Conservation (phyloP, 2,888 invertebrate genomes). For the Zaprionus lineosus region DNA sequence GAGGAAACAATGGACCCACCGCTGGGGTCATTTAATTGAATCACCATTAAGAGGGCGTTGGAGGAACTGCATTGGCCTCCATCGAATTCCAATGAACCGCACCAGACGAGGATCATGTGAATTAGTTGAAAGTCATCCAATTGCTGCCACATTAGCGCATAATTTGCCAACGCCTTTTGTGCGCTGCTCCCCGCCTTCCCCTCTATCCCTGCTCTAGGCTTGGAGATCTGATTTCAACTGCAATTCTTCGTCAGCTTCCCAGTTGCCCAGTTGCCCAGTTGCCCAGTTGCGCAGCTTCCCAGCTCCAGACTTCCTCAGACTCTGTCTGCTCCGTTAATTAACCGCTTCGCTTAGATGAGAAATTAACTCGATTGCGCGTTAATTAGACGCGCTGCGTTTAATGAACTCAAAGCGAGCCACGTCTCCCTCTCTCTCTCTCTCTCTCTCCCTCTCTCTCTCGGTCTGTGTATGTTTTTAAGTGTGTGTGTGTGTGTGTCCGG, state of each 20-base stretch:
- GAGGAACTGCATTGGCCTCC: constrained; percentile 17
- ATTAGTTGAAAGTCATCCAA: constrained; percentile 47
- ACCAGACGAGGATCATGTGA: constrained; percentile 34
- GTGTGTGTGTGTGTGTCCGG: constrained; percentile 14
- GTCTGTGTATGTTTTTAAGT: neutral
- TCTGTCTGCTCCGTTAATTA: constrained; percentile 68
- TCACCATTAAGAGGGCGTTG: constrained; percentile 60
- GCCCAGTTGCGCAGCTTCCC: neutral
- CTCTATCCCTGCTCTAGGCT: too few species aligned
- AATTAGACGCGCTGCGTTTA: constrained; percentile 72
- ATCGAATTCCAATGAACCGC: constrained; percentile 57
- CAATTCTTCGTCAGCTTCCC: too few species aligned
- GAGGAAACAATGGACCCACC: constrained; percentile 63
- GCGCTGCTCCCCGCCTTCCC: neutral
- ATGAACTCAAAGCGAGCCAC: constrained; percentile 59
- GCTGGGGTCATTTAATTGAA: constrained; percentile 59
- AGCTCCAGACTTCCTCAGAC: constrained; percentile 10
- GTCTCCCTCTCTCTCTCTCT: too few species aligned
- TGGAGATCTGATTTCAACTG: too few species aligned
- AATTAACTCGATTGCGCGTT: constrained; percentile 78
- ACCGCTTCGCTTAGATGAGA: constrained; percentile 71
- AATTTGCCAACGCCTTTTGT: constrained; percentile 61
- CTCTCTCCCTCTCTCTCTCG: too few species aligned
- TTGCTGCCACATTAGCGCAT: constrained; percentile 69
- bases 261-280: too few species aligned